Evolutionary conservation across 1,140 invertebrate species (phyloP).

Genomic region (Acyrthosiphon pisum): DNA sequence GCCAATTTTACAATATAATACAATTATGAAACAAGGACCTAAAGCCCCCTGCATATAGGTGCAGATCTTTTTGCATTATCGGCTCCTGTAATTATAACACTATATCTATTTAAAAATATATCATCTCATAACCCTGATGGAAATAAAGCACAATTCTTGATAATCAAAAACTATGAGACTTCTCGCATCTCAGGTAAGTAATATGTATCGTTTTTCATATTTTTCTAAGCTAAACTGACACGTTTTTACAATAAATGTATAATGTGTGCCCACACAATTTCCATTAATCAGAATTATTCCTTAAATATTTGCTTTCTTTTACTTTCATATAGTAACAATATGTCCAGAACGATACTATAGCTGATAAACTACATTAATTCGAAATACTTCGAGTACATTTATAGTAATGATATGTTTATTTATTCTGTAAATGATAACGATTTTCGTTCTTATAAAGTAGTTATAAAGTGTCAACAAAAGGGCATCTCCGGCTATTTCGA

Average conservation of each 20-base stretch:
- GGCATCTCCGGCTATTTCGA: neutral
- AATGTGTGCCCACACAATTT: neutral
- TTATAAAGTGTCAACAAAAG: constrained; percentile 22
- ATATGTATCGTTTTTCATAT: neutral
- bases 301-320: neutral
- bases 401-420: constrained; percentile 8
- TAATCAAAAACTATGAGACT: neutral
- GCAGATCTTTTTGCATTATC: neutral
- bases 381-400: neutral
- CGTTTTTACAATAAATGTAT: neutral
- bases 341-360: neutral
- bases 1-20: neutral
- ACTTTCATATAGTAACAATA: neutral
- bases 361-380: neutral
- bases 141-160: neutral
- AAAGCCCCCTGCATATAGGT: neutral
- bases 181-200: too few relatives aligned
- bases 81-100: neutral
- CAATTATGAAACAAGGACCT: neutral
- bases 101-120: neutral
- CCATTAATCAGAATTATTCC: neutral
- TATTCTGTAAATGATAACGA: constrained; percentile 16
- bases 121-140: neutral
- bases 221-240: neutral
- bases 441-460: constrained; percentile 13